Conservation (phyloP, 1,140 invertebrate species). For the Rhyacophila brunnea region DNA sequence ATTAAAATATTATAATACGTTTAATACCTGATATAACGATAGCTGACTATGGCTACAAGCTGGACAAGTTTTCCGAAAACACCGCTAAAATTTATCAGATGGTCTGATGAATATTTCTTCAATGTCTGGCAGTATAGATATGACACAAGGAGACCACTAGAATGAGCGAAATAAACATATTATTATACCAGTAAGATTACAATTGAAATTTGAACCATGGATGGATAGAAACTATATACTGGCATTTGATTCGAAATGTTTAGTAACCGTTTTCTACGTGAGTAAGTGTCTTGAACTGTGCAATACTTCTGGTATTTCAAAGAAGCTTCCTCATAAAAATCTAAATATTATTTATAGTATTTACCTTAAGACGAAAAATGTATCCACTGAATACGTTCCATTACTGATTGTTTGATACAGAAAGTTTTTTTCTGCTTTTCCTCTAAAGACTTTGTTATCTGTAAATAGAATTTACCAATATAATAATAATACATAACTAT, state of each 20-base stretch:
- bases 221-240: no score
- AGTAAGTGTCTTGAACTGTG: no score
- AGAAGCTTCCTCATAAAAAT: no score
- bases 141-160: constrained; percentile 46
- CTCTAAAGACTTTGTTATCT: constrained; percentile 43
- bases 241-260: no score
- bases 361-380: constrained; percentile 53
- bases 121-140: constrained; percentile 48
- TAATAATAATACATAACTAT: neutral
- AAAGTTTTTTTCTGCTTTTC: constrained; percentile 41
- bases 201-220: no score
- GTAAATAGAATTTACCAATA: constrained; percentile 19
- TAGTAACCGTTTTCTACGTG: no score
- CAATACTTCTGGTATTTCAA: no score
- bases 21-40: constrained; percentile 41
- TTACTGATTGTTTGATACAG: constrained; percentile 48
- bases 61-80: constrained; percentile 39
- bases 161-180: constrained; percentile 29
- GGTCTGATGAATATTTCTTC: constrained; percentile 38
- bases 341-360: neutral
- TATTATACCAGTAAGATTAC: no score
- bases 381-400: constrained; percentile 46
- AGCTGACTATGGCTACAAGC: constrained; percentile 43
- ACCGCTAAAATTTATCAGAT: constrained; percentile 39
- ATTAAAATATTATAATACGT: no score